Evolutionary conservation across 2,797 vertebrate genomes (phyloP), one percentile per base, ranked within the genome.

Genomic region (Staurois parvus): DNA sequence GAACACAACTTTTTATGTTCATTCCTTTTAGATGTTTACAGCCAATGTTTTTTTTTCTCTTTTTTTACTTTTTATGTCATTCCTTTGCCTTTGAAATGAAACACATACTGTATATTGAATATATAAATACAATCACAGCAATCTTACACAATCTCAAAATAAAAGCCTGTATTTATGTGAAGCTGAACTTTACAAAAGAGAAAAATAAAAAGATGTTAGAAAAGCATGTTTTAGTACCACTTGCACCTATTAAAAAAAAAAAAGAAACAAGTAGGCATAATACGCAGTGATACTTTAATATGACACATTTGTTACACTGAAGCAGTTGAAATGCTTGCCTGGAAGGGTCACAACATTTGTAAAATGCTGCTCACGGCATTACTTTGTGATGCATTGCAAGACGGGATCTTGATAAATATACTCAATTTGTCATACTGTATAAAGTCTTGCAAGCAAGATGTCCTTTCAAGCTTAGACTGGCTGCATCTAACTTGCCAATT

Each of bases 341-440:
- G n/a, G 8, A 86, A 82, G 80, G 79, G 79, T 86, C 79, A 82
- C 75, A 87, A 68, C 73, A 82, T 64, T 79, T 85, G 77, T 77
- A 86, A 85, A 86, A 67, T 72, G 84, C 84, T 76, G 84, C 84
- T 81, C 72, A 72, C 73, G 52, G 73, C 66, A 48, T 28, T 83
- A 62, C 85, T 79, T 68, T 87, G 80, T 87, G 81, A 87, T 87
- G 69, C 81, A 87, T 83, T 79, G 75, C 69, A 74, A 83, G 80
- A 73, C 45, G 59, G 75, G 76, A 87, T 74, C 80, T 83, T 87
- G 80, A 87, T 83, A 87, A 87, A 86, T 79, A 83, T 76, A 69
- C 81, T 83, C 75, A 78, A 87, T 87, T 87, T 87, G 80, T 86
- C 85, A 86, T 83, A 78, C 74, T 73, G 67, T 78, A 86, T 86